A percentile compares a stretch with the other conserved stretches of the same genome.
phyloP scores from a whole-genome alignment of 2,113 vertebrate species.

The Urocitellus parryii region DNA sequence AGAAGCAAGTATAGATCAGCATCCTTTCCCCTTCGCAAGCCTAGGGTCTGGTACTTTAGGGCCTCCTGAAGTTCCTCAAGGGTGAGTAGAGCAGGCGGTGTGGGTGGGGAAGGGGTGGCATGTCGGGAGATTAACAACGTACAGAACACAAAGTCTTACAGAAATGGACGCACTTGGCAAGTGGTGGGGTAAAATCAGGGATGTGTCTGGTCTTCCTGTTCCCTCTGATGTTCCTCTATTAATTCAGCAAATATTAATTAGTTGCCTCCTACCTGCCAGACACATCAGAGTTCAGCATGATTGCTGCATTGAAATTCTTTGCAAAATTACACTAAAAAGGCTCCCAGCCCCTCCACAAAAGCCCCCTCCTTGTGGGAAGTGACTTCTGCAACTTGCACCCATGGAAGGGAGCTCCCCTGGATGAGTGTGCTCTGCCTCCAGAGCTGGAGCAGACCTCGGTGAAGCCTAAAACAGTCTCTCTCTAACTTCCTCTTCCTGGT shows the following conservation, averaged over 20 bases:
- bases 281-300: background rate
- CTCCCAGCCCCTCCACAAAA: background rate
- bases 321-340: background rate
- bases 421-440: background rate
- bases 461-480: background rate
- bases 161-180: background rate
- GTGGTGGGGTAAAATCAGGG: background rate
- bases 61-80: background rate
- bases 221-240: background rate
- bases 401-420: background rate
- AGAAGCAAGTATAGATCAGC: background rate
- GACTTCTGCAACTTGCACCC: fast-evolving
- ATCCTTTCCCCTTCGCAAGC: background rate
- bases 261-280: background rate
- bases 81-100: background rate
- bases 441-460: background rate
- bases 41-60: background rate
- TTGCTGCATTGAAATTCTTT: background rate
- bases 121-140: background rate
- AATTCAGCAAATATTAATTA: background rate
- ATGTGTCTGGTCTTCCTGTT: background rate
- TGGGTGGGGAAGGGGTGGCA: fast-evolving
- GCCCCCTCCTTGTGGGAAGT: background rate
- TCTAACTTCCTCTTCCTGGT: background rate
- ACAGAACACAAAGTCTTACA: background rate